These are phyloP conservation scores for Babylonia areolata DNA, from an alignment of 1,140 invertebrate species.

Conservation along the genomic window DNA sequence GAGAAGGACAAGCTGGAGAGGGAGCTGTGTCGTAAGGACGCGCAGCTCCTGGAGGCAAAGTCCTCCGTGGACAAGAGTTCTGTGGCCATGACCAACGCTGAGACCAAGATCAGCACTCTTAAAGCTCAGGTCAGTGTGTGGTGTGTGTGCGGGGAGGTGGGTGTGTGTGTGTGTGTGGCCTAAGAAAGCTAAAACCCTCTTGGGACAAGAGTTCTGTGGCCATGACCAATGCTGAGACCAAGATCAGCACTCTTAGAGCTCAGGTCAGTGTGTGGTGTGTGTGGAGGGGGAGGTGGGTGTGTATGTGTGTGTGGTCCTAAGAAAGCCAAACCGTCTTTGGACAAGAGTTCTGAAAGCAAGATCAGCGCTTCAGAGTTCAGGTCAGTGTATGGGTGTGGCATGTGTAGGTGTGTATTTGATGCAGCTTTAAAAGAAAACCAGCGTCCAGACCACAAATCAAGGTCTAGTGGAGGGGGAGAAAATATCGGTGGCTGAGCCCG, in stretches of 20 bases:
- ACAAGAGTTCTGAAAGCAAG: not conserved
- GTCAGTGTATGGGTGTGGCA: not conserved
- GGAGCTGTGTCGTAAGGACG: constrained; percentile 63
- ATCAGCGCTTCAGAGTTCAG: not conserved
- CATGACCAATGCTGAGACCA: constrained; percentile 68
- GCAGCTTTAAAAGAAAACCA: too few relatives aligned
- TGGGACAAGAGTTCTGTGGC: constrained; percentile 66
- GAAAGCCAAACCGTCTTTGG: too few relatives aligned
- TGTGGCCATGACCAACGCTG: constrained; percentile 66
- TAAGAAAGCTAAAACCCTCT: constrained; percentile 64
- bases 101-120: constrained; percentile 67
- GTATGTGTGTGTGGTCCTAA: too few relatives aligned
- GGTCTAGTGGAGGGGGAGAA: too few relatives aligned
- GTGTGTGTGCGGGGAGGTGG: too few relatives aligned
- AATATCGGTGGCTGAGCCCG: too few relatives aligned
- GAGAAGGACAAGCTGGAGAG: constrained; percentile 64
- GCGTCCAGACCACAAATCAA: too few relatives aligned
- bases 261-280: too few relatives aligned
- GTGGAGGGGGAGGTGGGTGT: too few relatives aligned
- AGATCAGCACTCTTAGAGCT: constrained; percentile 66
- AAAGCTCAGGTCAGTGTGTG: constrained; percentile 70
- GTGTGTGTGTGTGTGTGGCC: too few relatives aligned
- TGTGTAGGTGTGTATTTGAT: too few relatives aligned
- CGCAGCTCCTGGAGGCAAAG: constrained; percentile 63
- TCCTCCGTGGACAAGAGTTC: constrained; percentile 68